Base-by-base conservation (phyloP, 2,797 vertebrate species). In the Amblyraja radiata region DNA sequence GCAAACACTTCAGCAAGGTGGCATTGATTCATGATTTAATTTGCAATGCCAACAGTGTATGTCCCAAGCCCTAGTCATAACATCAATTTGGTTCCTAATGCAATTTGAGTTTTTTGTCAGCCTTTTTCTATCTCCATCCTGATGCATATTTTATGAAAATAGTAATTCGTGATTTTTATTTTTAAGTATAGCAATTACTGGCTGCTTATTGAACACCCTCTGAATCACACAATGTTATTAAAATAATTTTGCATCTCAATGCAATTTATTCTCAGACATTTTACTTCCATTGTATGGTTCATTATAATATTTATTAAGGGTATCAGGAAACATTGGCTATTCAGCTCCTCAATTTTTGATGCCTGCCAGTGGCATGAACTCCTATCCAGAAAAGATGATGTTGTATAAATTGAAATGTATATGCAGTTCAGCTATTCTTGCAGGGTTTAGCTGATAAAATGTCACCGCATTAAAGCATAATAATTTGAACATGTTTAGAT, bases 11-110 rank as follows among this genome's bases (percentile, higher is more conserved):
- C n/a, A 68, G 84, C n/a, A 68, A 21, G n/a, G n/a, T 36, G 61
- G 63, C 63, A 68, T 88, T 68, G n/a, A 88, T 88, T 88, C 28
- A 68, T 88, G n/a, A 68, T 88, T 88, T 68, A 88, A 68, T 88
- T 88, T 88, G 65, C 61, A n/a, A 36, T 18, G 6, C n/a, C 84
- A 88, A 88, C 61, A 68, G 18, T 68, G 63, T 68, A 63, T 36
- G 14, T n/a, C n/a, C 32, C n/a, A 4, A 6, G 63, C 63, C 84
- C 7, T 14, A 36, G n/a, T 61, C 61, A 7, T 18, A 68, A 88
- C 61, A 36, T 32, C n/a, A 32, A 88, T 88, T 65, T 23, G 63
- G 65, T 88, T 88, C 61, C 61, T 61, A 32, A 88, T n/a, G 6
- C 23, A 36, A 68, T 88, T 68, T 88, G 83, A 68, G 61, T 88